Conservation (phyloP, 92 coral and sea anemone genomes). For the Epizoanthus scotinus region DNA sequence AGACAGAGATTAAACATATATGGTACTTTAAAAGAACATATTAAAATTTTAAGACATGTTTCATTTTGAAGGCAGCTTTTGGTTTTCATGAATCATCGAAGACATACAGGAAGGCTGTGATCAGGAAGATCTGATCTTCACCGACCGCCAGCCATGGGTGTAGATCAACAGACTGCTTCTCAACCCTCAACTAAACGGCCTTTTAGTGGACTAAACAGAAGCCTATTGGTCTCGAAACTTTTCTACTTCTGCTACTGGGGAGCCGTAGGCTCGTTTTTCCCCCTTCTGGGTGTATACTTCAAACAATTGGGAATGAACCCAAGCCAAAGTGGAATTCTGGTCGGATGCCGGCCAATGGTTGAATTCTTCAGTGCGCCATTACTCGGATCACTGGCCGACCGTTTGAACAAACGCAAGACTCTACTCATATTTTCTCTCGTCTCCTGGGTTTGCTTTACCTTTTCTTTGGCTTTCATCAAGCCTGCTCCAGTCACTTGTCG, state of each 20-base stretch:
- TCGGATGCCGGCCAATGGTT: constrained; percentile 98
- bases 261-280: constrained; percentile 98
- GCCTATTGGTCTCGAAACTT: constrained; percentile 85
- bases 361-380: constrained; percentile 97
- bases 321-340: constrained; percentile 90
- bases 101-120: background rate
- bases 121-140: background rate
- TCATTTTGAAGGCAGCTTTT: constrained; percentile 34
- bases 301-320: constrained; percentile 99
- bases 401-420: constrained; percentile 82
- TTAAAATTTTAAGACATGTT: constrained; percentile 30
- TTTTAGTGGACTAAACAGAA: constrained; percentile 65
- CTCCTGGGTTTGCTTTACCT: constrained; percentile 94
- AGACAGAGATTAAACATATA: constrained; percentile 31
- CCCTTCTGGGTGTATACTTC: constrained; percentile 96
- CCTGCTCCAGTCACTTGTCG: constrained; percentile 99
- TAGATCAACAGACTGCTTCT: background rate
- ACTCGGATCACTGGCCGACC: constrained; percentile 93
- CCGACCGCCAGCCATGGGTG: constrained; percentile 9
- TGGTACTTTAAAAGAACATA: constrained; percentile 6
- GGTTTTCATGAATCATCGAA: constrained; percentile 10
- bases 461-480: constrained; percentile 94
- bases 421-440: constrained; percentile 85
- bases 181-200: constrained; percentile 12
- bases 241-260: constrained; percentile 99